phyloP scores from a whole-genome alignment of 2,888 invertebrate species.

The Blastobasis adustella region DNA sequence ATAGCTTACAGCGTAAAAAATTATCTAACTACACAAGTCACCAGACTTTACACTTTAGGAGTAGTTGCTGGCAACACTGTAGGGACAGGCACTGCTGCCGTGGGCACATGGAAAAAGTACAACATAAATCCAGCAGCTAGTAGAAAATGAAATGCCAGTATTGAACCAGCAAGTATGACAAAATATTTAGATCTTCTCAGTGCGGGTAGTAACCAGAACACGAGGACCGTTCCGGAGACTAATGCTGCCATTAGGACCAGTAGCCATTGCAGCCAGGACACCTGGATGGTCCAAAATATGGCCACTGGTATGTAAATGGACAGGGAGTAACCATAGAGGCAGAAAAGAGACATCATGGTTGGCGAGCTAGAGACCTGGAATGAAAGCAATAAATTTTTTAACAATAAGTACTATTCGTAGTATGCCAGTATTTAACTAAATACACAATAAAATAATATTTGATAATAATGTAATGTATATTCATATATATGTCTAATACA shows the following conservation, averaged over 20 bases:
- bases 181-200: slow-evolving; percentile 76
- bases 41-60: too few relatives aligned
- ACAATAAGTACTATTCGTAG: not conserved
- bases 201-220: slow-evolving; percentile 88
- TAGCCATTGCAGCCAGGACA: slow-evolving; percentile 89
- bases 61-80: not conserved
- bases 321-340: slow-evolving; percentile 96
- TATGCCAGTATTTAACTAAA: not conserved
- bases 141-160: slow-evolving; percentile 85
- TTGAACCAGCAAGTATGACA: slow-evolving; percentile 63
- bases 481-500: too few relatives aligned
- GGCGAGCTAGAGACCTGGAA: slow-evolving; percentile 73
- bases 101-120: slow-evolving; percentile 83
- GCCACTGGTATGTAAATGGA: slow-evolving; percentile 96
- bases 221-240: slow-evolving; percentile 89
- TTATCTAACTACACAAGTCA: too few relatives aligned
- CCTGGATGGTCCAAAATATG: slow-evolving; percentile 92
- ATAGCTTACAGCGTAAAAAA: too few relatives aligned
- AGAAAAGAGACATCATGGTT: slow-evolving; percentile 89
- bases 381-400: slow-evolving; percentile 5
- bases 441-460: too few relatives aligned
- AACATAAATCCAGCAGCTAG: slow-evolving; percentile 91
- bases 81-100: slow-evolving; percentile 13
- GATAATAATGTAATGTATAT: too few relatives aligned
- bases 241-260: slow-evolving; percentile 87